Base-by-base conservation (phyloP, 2,888 invertebrate genomes). In the Xestobium rufovillosum region DNA sequence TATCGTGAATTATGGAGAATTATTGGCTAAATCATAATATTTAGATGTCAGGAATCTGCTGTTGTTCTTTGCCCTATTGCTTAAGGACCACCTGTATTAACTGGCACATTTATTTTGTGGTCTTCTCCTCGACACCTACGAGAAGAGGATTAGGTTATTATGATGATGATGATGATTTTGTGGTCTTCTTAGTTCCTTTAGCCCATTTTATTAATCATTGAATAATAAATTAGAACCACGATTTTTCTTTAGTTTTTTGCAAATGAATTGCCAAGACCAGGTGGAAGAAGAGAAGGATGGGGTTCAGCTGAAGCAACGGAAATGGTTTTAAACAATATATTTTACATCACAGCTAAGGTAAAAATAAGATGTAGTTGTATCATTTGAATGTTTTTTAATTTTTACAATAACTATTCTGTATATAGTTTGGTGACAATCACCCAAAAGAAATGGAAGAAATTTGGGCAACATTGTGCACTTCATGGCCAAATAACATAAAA, bases 231-330 rank as follows among this genome's bases (percentile, higher is more conserved):
- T n/a, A n/a, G n/a, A n/a, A n/a, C n/a, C n/a, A n/a, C n/a, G n/a
- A n/a, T n/a, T n/a, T n/a, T 34, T 34, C 59, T 53, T 39, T 47
- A 70, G 69, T 71, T 69, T 55, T 71, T 70, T 48, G 66, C 68
- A 2, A 67, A 61, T 55, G 82, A 76, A 51, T 71, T 75, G 31
- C 61, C 65, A 10, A 77, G 80, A 1, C 75, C 82, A 26, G 76
- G 83, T 36, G 69, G 74, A 3, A 74, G 87, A 11, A 78, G 89
- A 34, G 94, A 95, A 63, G 97, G 97, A 0, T 95, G 97, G 77
- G 98, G 98, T 27, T 95, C 95, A 1, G 89, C 89, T 0, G 96
- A 97, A 68, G 97, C 97, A n/a, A 98, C 97, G 0, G 97, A 98
- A 70, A 95, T 98, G 92, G 92, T 98, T 31, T 76, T 98, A 44